These are phyloP conservation scores for Etia nguti DNA, from an alignment of 2,113 vertebrate species.

Conservation along the genomic window DNA sequence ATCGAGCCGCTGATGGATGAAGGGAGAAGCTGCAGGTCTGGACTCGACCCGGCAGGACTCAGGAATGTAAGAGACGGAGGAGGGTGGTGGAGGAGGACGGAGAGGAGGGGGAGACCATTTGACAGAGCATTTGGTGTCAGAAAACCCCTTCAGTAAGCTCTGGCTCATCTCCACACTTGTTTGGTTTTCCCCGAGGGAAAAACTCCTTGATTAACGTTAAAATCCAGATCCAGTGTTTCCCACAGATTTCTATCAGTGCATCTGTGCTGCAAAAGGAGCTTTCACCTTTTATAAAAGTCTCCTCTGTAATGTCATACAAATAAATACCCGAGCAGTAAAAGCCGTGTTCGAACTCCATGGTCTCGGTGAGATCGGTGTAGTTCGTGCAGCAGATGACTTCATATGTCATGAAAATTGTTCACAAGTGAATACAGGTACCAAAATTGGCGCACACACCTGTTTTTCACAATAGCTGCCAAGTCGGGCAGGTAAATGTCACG, in stretches of 20 bases:
- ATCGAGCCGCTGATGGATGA: neutral
- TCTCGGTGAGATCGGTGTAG: fast-evolving
- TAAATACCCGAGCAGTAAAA: neutral
- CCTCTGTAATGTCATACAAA: neutral
- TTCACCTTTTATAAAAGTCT: neutral
- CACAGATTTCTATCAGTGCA: fast-evolving
- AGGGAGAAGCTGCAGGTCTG: neutral
- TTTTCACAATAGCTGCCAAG: neutral
- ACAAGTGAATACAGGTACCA: neutral
- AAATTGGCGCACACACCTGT: neutral
- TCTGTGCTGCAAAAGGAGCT: neutral
- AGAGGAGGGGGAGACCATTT: neutral
- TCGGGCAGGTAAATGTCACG: neutral
- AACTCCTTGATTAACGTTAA: neutral
- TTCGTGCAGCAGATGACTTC: fast-evolving
- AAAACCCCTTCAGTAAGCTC: neutral
- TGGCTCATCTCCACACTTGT: neutral
- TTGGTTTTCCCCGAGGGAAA: fast-evolving
- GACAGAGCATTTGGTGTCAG: neutral
- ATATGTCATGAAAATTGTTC: neutral
- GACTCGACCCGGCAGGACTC: neutral
- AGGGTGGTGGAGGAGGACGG: neutral
- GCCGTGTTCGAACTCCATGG: fast-evolving
- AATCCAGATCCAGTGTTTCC: neutral
- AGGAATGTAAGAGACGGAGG: neutral